These are phyloP conservation scores for Choloepus didactylus DNA, from an alignment of 2,797 vertebrate genomes.

Conservation along the genomic window DNA sequence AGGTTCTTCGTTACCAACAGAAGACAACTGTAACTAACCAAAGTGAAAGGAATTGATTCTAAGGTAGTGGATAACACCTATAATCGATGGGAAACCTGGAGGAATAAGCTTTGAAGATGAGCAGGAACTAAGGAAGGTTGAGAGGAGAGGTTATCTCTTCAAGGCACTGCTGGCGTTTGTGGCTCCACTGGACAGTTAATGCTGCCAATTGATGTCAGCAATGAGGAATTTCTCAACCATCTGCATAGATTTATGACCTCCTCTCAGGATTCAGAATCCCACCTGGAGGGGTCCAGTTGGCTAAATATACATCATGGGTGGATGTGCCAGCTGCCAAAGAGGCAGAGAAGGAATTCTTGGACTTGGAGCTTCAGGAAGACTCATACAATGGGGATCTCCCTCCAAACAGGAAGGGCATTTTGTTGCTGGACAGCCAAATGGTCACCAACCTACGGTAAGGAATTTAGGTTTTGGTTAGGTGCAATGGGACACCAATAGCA, in stretches of 20 bases:
- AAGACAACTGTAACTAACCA: background rate
- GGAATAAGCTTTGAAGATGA: background rate
- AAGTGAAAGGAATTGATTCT: slow-evolving; percentile 2
- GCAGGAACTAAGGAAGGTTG: background rate
- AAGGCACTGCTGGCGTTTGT: background rate
- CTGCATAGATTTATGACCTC: background rate
- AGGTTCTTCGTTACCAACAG: background rate
- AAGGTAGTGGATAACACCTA: background rate
- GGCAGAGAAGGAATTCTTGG: background rate
- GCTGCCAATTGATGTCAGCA: background rate
- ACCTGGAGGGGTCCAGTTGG: background rate
- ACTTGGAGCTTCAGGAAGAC: background rate
- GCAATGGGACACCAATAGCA: background rate
- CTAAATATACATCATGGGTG: background rate
- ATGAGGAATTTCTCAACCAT: background rate
- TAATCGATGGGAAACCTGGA: background rate
- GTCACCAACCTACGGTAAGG: background rate
- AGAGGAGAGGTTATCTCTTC: background rate
- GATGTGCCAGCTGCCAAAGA: background rate
- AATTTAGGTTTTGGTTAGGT: slow-evolving; percentile 26
- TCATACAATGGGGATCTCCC: background rate
- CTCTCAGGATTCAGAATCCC: background rate
- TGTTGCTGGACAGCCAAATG: background rate
- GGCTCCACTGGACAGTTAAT: background rate
- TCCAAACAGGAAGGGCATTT: background rate